phyloP scores from a whole-genome alignment of 1,140 invertebrate species.

The Hormaphis cornu region DNA sequence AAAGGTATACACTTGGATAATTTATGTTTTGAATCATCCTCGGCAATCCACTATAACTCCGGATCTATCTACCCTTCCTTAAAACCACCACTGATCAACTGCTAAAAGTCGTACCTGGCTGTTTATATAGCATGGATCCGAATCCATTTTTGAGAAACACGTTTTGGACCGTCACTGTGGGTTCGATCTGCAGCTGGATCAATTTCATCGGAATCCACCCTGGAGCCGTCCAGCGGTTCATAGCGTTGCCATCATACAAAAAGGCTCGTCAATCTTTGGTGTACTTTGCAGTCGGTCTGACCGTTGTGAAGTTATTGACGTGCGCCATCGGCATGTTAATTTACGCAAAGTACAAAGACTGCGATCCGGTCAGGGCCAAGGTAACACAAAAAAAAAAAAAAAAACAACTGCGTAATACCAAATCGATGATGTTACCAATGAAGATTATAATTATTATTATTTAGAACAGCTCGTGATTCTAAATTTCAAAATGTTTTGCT shows the following conservation, averaged over 20 bases:
- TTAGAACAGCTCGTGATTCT: too few relatives aligned
- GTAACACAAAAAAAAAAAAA: too few relatives aligned
- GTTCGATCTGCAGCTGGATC: conserved; percentile 50
- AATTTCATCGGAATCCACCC: conserved; percentile 78
- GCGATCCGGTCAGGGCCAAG: conserved; percentile 49
- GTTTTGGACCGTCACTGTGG: conserved; percentile 70
- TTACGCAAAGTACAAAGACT: conserved; percentile 52
- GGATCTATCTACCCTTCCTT: too few relatives aligned
- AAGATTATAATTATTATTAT: too few relatives aligned
- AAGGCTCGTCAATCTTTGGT: conserved; percentile 44
- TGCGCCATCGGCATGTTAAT: conserved; percentile 48
- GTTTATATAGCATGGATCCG: conserved; percentile 53
- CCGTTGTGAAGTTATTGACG: conserved; percentile 44
- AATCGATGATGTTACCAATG: too few relatives aligned
- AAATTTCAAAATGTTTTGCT: too few relatives aligned
- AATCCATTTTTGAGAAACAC: conserved; percentile 70
- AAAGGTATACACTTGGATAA: too few relatives aligned
- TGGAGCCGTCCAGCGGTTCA: conserved; percentile 77
- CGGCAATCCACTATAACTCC: too few relatives aligned
- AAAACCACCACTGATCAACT: too few relatives aligned
- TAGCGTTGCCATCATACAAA: conserved; percentile 57
- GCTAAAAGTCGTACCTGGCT: too few relatives aligned
- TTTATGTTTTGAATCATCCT: too few relatives aligned
- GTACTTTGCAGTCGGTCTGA: conserved; percentile 33
- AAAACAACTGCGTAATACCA: too few relatives aligned